Evolutionary conservation across 2,888 invertebrate species (phyloP).

Genomic region (Nebria brevicollis): DNA sequence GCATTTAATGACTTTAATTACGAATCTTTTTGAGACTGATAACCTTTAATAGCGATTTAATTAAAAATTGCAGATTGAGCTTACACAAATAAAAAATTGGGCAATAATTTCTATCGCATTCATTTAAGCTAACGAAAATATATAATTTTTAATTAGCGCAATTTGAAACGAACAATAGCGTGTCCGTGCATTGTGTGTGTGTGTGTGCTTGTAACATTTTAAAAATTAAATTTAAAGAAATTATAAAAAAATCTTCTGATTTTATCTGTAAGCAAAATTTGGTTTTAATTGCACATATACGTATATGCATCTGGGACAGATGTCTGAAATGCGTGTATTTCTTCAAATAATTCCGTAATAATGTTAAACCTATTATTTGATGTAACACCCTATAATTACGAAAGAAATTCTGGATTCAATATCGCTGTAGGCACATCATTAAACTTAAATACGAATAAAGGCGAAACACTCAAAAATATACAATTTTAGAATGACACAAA

Average conservation of each 20-base stretch:
- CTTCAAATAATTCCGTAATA: background rate
- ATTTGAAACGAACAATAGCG: background rate
- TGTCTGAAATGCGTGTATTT: background rate
- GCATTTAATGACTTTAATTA: no score
- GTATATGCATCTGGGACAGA: background rate
- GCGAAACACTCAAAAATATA: background rate
- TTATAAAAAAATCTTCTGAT: background rate
- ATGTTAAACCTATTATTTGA: slow-evolving; percentile 27
- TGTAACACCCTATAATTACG: slow-evolving; percentile 38
- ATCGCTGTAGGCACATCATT: background rate
- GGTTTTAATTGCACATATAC: slow-evolving; percentile 21
- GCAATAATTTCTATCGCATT: background rate
- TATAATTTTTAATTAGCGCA: background rate
- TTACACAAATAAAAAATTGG: no score
- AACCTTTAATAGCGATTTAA: no score
- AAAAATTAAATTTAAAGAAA: background rate
- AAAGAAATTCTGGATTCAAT: background rate
- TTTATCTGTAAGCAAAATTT: background rate
- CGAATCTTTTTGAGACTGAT: no score
- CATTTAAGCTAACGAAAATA: background rate
- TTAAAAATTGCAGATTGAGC: no score
- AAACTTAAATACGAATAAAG: background rate
- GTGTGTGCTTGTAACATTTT: background rate
- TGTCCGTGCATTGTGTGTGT: background rate
- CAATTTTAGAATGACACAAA: background rate